These are phyloP conservation scores for Clarias platycephalus DNA, from an alignment of 2,797 vertebrate species.

Conservation along the genomic window DNA sequence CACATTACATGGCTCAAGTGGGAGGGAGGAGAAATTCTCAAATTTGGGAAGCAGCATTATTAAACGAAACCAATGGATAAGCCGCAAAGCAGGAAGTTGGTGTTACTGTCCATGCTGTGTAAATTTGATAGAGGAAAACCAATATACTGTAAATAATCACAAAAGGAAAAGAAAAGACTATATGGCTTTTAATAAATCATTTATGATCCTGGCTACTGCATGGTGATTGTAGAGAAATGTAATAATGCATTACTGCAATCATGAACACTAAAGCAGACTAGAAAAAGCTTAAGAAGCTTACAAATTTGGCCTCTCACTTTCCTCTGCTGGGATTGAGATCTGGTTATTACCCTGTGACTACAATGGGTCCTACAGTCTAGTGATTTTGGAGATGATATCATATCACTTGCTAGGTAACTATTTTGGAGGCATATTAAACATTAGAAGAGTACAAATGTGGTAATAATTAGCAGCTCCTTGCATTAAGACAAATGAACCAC, in stretches of 20 bases:
- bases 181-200: conserved; percentile 14
- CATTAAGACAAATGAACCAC: not conserved
- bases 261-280: not conserved
- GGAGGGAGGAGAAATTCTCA: conserved; percentile 62
- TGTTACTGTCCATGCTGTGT: conserved; percentile 53
- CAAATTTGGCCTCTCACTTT: not conserved
- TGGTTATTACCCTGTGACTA: not conserved
- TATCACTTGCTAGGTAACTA: not conserved
- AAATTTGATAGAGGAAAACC: conserved; percentile 32
- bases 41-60: conserved; percentile 50
- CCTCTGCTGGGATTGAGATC: not conserved
- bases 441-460: not conserved
- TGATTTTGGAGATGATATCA: not conserved
- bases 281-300: not conserved
- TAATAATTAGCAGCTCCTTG: not conserved
- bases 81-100: conserved; percentile 63
- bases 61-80: conserved; percentile 68
- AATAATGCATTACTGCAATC: not conserved
- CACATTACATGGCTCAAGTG: conserved; percentile 70
- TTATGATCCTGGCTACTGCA: not conserved
- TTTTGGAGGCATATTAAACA: not conserved
- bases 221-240: conserved; percentile 11
- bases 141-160: conserved; percentile 24
- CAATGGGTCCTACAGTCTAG: not conserved
- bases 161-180: not conserved